These are phyloP conservation scores for Papilio dardanus DNA, from an alignment of 1,140 invertebrate genomes.

Conservation along the genomic window DNA sequence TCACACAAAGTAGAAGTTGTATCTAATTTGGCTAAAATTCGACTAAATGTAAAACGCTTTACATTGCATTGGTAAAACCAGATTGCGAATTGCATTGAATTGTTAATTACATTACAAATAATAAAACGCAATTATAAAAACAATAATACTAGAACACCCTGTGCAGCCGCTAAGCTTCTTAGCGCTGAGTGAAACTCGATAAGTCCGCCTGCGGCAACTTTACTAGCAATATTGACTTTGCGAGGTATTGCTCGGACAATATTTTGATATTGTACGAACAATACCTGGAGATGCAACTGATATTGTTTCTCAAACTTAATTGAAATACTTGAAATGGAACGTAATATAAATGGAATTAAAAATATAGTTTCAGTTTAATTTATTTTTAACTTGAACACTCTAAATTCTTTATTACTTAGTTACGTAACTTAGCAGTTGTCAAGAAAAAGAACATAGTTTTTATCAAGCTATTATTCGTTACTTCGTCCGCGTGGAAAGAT, in stretches of 20 bases:
- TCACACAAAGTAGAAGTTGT: too few relatives aligned
- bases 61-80: too few relatives aligned
- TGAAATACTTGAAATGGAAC: background rate
- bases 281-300: background rate
- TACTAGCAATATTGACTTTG: constrained; percentile 13
- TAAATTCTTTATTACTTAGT: background rate
- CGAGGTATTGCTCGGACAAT: constrained; percentile 2
- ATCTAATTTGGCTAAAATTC: too few relatives aligned
- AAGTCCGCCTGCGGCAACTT: constrained; percentile 14
- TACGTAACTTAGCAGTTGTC: background rate
- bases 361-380: background rate
- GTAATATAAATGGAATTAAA: background rate
- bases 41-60: too few relatives aligned
- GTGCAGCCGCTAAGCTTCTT: background rate
- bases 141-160: background rate
- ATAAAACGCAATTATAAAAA: background rate
- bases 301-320: background rate
- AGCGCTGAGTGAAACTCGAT: background rate
- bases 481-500: too few relatives aligned
- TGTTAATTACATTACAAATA: too few relatives aligned
- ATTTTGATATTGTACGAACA: constrained; percentile 4
- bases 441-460: too few relatives aligned
- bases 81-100: too few relatives aligned
- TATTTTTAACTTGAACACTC: background rate
- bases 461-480: too few relatives aligned